A percentile compares a stretch with the other conserved stretches of the same genome.
These are phyloP conservation scores for Porites evermanni DNA, from an alignment of 92 coral and sea anemone genomes.

Conservation along the genomic window DNA sequence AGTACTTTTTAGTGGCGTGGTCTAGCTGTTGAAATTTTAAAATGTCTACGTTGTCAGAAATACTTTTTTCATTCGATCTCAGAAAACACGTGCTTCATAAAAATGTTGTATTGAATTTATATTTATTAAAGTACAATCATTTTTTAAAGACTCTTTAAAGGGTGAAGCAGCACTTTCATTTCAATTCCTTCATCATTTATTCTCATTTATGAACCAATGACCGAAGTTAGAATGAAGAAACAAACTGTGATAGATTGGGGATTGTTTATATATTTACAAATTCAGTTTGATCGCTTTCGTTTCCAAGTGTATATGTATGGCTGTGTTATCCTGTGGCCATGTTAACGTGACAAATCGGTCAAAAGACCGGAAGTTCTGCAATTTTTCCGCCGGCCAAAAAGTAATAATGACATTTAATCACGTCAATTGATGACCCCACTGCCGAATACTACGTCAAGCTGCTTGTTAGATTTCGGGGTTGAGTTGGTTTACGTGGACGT, in stretches of 20 bases:
- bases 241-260: neutral
- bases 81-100: too few relatives aligned
- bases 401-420: neutral
- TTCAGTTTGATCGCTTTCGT: neutral
- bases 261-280: constrained; percentile 1
- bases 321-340: neutral
- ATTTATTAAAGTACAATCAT: too few relatives aligned
- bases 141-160: too few relatives aligned
- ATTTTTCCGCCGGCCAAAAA: constrained; percentile 3
- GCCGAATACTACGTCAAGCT: neutral
- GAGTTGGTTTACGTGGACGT: neutral
- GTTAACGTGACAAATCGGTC: constrained; percentile 20
- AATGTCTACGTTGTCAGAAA: too few relatives aligned
- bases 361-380: constrained; percentile 24
- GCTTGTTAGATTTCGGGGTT: neutral
- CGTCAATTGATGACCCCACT: constrained; percentile 22
- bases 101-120: too few relatives aligned
- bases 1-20: neutral
- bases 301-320: neutral
- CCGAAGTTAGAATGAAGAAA: too few relatives aligned
- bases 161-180: neutral
- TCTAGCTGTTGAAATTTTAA: neutral
- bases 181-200: neutral
- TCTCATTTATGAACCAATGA: too few relatives aligned
- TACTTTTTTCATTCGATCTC: too few relatives aligned